phyloP scores from a whole-genome alignment of 30 jellyfish, hydroid and myxozoan genomes.

The Hydractinia echinata region DNA sequence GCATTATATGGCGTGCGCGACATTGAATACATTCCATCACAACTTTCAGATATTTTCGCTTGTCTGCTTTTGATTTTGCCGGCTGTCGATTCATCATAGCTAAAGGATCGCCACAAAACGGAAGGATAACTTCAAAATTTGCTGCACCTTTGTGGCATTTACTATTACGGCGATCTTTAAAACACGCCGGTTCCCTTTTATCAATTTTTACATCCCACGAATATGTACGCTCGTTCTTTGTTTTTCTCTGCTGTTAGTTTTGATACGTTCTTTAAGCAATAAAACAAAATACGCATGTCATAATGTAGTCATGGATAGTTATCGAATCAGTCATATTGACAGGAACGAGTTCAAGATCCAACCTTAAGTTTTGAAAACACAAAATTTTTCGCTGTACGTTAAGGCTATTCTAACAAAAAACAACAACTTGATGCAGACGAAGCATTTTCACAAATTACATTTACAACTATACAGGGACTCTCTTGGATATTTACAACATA shows the following conservation, averaged over 20 bases:
- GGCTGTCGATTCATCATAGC: slow-evolving; percentile 8
- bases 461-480: too few species aligned
- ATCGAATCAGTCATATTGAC: too few species aligned
- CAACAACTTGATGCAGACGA: too few species aligned
- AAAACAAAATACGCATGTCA: too few species aligned
- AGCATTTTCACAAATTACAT: too few species aligned
- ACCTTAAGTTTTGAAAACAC: too few species aligned
- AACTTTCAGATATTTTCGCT: slow-evolving; percentile 16
- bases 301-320: too few species aligned
- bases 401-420: too few species aligned
- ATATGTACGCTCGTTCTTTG: slow-evolving; percentile 38
- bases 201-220: slow-evolving; percentile 39
- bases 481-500: too few species aligned
- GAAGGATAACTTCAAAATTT: slow-evolving; percentile 24
- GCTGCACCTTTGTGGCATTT: slow-evolving; percentile 49
- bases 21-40: slow-evolving; percentile 40
- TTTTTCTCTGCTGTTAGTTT: slow-evolving; percentile 44
- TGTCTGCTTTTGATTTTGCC: slow-evolving; percentile 18
- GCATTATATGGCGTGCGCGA: slow-evolving; percentile 19
- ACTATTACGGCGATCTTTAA: slow-evolving; percentile 19
- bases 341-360: too few species aligned
- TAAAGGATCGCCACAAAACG: slow-evolving; percentile 23
- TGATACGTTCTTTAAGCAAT: slow-evolving; percentile 6
- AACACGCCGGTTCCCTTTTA: slow-evolving; percentile 35
- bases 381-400: too few species aligned